Conservation (phyloP, 2,888 invertebrate species). For the Eupithecia insigniata region DNA sequence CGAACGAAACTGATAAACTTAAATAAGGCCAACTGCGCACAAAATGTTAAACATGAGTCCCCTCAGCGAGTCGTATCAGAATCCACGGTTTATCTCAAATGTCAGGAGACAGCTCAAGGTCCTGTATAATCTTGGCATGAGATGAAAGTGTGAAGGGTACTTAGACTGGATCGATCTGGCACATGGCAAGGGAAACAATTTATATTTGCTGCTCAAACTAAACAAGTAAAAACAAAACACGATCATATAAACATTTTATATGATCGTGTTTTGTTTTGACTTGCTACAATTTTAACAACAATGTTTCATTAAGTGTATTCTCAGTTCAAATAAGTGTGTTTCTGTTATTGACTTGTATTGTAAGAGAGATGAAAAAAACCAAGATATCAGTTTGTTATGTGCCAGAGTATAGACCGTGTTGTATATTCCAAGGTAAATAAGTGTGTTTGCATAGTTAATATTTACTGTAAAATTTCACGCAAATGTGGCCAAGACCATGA, state of each 20-base stretch:
- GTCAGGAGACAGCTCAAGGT: conserved; percentile 66
- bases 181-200: background rate
- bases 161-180: conserved; percentile 4
- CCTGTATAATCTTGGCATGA: conserved; percentile 55
- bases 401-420: background rate
- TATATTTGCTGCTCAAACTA: background rate
- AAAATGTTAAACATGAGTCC: conserved; percentile 35
- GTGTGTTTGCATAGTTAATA: conserved; percentile 24
- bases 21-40: conserved; percentile 31
- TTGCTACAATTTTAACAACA: background rate
- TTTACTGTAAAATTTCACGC: conserved; percentile 25
- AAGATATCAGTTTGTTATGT: background rate
- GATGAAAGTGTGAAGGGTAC: conserved; percentile 22
- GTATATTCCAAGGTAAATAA: conserved; percentile 24
- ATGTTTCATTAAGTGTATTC: background rate
- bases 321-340: background rate
- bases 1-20: conserved; percentile 9
- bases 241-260: too few relatives aligned
- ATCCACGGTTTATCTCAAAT: conserved; percentile 63
- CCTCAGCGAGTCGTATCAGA: conserved; percentile 50
- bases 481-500: conserved; percentile 23
- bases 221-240: too few relatives aligned
- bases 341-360: background rate
- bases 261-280: background rate
- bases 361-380: background rate